Evolutionary conservation across 1,140 invertebrate genomes (phyloP).

Genomic region (Drosophila santomea): DNA sequence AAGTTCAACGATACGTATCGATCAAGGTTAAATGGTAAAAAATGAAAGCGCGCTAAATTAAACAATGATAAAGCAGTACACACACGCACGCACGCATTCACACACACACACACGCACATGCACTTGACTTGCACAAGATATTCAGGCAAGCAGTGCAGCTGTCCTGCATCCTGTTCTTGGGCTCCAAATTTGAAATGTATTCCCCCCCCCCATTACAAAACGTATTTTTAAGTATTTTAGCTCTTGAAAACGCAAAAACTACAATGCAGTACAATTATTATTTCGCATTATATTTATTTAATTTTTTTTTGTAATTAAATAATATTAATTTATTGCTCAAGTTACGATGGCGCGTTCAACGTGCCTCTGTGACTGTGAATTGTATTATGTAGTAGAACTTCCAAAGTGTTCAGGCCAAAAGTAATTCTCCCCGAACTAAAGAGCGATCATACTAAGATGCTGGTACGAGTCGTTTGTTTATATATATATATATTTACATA

Average conservation of each 20-base stretch:
- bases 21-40: constrained; percentile 70
- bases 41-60: constrained; percentile 57
- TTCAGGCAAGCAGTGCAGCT: constrained; percentile 23
- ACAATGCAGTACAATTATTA: constrained; percentile 69
- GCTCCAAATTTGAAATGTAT: constrained; percentile 37
- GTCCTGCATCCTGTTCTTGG: constrained; percentile 1
- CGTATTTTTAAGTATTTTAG: constrained; percentile 45
- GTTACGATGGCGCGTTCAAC: constrained; percentile 47
- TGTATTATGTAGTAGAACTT: constrained; percentile 76
- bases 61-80: constrained; percentile 23
- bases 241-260: constrained; percentile 67
- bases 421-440: constrained; percentile 50
- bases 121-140: no score
- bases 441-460: not conserved
- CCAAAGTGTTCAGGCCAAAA: constrained; percentile 82
- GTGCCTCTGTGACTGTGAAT: constrained; percentile 25
- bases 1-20: constrained; percentile 72
- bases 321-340: constrained; percentile 34
- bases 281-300: constrained; percentile 50
- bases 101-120: not conserved
- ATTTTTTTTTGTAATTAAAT: constrained; percentile 39
- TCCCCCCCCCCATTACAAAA: constrained; percentile 12
- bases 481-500: constrained; percentile 41
- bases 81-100: not conserved
- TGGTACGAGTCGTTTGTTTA: constrained; percentile 16